A percentile compares a stretch with the other conserved stretches of the same genome.
These are phyloP conservation scores for Holcopasites calliopsidis DNA, from an alignment of 1,140 invertebrate genomes.

Conservation along the genomic window DNA sequence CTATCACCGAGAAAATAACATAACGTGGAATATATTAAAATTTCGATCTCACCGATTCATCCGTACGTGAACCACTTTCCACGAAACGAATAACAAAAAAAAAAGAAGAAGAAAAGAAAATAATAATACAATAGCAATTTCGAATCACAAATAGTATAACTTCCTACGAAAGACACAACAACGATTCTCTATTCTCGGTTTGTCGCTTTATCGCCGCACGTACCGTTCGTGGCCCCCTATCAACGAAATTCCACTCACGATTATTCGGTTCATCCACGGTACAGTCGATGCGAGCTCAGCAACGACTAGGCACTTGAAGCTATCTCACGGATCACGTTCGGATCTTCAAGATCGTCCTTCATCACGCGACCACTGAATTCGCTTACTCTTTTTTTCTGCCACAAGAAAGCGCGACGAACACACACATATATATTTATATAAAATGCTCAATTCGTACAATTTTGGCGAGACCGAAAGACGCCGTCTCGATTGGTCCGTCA, in stretches of 20 bases:
- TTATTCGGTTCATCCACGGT: slow-evolving; percentile 14
- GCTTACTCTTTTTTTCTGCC: neutral
- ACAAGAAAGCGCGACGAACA: neutral
- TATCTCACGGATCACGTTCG: slow-evolving; percentile 45
- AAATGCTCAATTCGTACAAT: neutral
- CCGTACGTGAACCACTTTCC: neutral
- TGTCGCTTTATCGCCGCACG: neutral
- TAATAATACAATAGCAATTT: no score
- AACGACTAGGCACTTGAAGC: slow-evolving; percentile 74
- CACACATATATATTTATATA: neutral
- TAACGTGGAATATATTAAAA: slow-evolving; percentile 60
- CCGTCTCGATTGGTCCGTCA: neutral
- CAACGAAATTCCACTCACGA: neutral
- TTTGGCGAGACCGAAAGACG: neutral
- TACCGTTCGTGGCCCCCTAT: neutral
- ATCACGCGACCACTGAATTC: neutral
- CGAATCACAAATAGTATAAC: neutral
- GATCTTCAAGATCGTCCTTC: slow-evolving; percentile 20
- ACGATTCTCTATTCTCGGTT: neutral
- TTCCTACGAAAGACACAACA: neutral
- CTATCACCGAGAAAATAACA: neutral
- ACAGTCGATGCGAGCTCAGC: slow-evolving; percentile 56
- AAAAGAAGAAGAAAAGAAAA: neutral
- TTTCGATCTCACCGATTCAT: slow-evolving; percentile 51
- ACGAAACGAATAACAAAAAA: no score